Percentiles rank a stretch among this genome's conserved stretches.
These are phyloP conservation scores for Athrips mouffetella DNA, from an alignment of 2,888 invertebrate species.

Conservation along the genomic window DNA sequence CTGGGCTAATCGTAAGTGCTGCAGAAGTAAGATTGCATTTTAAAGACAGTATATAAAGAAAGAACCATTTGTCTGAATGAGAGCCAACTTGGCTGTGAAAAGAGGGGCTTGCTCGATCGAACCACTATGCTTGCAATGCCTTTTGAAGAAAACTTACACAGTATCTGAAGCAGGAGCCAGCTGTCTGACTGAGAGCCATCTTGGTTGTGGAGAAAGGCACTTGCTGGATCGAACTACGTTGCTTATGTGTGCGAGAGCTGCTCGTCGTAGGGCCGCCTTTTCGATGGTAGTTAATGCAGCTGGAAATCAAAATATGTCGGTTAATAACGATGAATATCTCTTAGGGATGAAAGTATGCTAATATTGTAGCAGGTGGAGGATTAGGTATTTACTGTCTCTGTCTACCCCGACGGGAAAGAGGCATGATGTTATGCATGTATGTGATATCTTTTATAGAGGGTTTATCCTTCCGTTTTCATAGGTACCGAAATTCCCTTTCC, in stretches of 20 bases:
- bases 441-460: no score
- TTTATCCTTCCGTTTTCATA: no score
- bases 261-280: slow-evolving; percentile 34
- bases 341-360: no score
- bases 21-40: no score
- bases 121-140: slow-evolving; percentile 31
- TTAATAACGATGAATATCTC: neutral
- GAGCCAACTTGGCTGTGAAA: slow-evolving; percentile 86
- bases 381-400: no score
- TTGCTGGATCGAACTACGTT: slow-evolving; percentile 65
- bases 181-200: slow-evolving; percentile 86
- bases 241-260: slow-evolving; percentile 45
- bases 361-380: no score
- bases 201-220: slow-evolving; percentile 84
- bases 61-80: slow-evolving; percentile 84
- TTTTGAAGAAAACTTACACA: slow-evolving; percentile 50
- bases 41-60: no score
- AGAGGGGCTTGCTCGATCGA: slow-evolving; percentile 80
- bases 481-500: no score
- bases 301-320: slow-evolving; percentile 28
- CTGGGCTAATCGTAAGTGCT: no score
- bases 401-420: no score
- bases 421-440: no score
- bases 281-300: slow-evolving; percentile 44
- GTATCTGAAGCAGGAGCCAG: slow-evolving; percentile 84